These are phyloP conservation scores for Oedothorax gibbosus DNA, from an alignment of 1,140 invertebrate genomes.

Conservation along the genomic window DNA sequence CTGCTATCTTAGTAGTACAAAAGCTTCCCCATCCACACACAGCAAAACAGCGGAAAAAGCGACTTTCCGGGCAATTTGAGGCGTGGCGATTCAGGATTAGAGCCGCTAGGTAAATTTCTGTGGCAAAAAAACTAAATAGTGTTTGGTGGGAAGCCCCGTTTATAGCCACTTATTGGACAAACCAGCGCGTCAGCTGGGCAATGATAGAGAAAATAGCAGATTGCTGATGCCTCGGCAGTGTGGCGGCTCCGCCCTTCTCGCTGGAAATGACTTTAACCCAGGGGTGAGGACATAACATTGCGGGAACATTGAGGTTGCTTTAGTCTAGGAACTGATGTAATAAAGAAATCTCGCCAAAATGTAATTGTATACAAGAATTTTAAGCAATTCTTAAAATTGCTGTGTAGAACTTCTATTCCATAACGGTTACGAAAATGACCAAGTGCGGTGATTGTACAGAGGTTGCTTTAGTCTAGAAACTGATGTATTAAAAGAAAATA, in stretches of 20 bases:
- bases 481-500: no score
- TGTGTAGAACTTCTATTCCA: no score
- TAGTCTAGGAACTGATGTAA: neutral
- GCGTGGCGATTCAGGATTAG: neutral
- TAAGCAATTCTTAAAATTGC: no score
- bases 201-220: slow-evolving; percentile 42
- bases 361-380: no score
- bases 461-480: no score
- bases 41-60: no score
- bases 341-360: no score
- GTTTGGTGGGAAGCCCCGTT: neutral
- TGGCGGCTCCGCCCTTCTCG: neutral
- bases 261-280: neutral
- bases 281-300: neutral
- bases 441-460: no score
- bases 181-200: slow-evolving; percentile 40
- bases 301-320: neutral
- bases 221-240: neutral
- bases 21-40: no score
- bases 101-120: neutral
- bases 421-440: no score
- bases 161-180: slow-evolving; percentile 35
- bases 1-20: no score
- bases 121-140: neutral
- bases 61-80: no score